Conservation (phyloP, 1,140 invertebrate genomes). For the Meloidogyne exigua region DNA sequence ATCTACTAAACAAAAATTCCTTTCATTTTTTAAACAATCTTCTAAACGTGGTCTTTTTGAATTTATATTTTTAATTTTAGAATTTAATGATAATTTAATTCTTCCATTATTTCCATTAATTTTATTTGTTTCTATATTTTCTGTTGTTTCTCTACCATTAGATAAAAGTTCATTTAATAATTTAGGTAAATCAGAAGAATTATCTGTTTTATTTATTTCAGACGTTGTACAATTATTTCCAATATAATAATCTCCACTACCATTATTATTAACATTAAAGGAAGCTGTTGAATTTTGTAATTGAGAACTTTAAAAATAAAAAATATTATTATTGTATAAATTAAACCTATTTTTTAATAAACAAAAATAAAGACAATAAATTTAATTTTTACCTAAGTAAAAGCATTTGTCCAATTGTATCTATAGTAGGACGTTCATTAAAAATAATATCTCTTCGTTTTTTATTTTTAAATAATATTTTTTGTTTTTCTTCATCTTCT, state of each 20-base stretch:
- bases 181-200: neutral
- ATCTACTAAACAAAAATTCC: neutral
- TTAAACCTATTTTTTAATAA: too few relatives aligned
- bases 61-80: neutral
- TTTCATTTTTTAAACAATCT: slow-evolving; percentile 2
- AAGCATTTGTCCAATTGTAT: slow-evolving; percentile 2
- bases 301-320: neutral
- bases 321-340: neutral
- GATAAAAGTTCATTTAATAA: slow-evolving; percentile 5
- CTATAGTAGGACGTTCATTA: neutral
- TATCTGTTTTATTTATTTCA: neutral
- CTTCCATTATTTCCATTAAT: neutral
- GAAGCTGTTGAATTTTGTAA: neutral
- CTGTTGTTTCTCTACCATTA: neutral
- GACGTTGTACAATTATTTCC: neutral
- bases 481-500: neutral
- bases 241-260: neutral
- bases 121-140: neutral
- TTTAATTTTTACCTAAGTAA: slow-evolving; percentile 2
- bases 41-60: neutral
- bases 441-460: neutral
- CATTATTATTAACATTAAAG: neutral
- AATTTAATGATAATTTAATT: neutral
- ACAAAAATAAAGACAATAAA: too few relatives aligned
- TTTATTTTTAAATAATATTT: neutral